phyloP scores from a whole-genome alignment of 2,113 vertebrate species.

The Psittacara wagleri region DNA sequence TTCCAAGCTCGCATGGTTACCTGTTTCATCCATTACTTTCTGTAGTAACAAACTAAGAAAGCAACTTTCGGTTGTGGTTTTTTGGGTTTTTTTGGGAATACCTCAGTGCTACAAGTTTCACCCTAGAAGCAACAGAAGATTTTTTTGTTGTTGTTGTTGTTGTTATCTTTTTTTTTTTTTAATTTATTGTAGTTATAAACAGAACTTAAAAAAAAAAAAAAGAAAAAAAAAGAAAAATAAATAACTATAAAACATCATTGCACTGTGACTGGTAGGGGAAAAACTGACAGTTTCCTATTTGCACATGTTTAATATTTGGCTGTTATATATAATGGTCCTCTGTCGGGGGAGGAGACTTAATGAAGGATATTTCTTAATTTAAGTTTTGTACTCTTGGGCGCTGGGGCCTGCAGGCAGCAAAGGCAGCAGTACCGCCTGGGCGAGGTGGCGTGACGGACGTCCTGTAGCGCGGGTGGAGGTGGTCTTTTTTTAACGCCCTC shows the following conservation, averaged over 20 bases:
- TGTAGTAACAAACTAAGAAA: conserved; percentile 83
- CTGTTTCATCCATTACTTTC: conserved; percentile 74
- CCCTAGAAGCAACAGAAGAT: conserved; percentile 86
- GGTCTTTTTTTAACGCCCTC: conserved; percentile 87
- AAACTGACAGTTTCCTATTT: conserved; percentile 96
- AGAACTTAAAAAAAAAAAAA: conserved; percentile 82
- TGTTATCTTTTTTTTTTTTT: conserved; percentile 33
- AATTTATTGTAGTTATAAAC: conserved; percentile 93
- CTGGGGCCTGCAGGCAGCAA: conserved; percentile 83
- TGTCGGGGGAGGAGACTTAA: conserved; percentile 85
- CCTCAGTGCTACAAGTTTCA: conserved; percentile 95
- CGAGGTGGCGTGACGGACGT: conserved; percentile 85
- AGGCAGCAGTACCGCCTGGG: conserved; percentile 78
- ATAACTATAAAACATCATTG: conserved; percentile 86
- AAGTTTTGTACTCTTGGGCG: conserved; percentile 84
- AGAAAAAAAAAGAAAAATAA: conserved; percentile 66
- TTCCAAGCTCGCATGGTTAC: conserved; percentile 40
- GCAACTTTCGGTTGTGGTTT: conserved; percentile 63
- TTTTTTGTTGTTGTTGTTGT: not conserved
- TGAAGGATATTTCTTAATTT: conserved; percentile 93
- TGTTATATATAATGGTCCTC: conserved; percentile 90
- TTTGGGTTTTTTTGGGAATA: conserved; percentile 83
- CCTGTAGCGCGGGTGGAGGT: conserved; percentile 84
- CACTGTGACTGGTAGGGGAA: conserved; percentile 97
- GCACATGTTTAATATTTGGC: conserved; percentile 95